Conservation (phyloP, 2,113 vertebrate genomes). For the Heliornis fulica region DNA sequence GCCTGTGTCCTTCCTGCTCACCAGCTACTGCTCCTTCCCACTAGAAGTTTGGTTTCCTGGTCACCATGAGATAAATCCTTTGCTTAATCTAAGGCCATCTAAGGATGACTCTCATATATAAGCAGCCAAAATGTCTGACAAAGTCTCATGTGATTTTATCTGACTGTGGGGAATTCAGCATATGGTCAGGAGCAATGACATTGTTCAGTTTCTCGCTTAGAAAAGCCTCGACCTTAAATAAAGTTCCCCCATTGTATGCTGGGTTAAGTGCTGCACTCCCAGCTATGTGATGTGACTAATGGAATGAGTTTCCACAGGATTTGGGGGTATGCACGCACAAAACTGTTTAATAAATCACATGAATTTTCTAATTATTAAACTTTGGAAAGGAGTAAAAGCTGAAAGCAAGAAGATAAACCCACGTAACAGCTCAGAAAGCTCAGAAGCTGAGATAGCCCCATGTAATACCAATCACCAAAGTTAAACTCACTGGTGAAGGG, state of each 20-base stretch:
- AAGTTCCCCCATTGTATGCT: not conserved
- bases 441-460: not conserved
- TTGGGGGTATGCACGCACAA: not conserved
- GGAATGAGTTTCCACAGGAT: not conserved
- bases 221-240: not conserved
- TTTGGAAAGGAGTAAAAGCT: not conserved
- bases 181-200: not conserved
- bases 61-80: not conserved
- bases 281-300: not conserved
- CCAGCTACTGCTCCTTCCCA: not conserved
- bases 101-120: not conserved
- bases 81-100: not conserved
- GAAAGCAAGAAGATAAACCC: not conserved
- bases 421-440: not conserved
- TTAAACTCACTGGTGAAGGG: not conserved
- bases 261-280: not conserved
- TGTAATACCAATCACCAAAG: not conserved
- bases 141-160: not conserved
- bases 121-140: not conserved
- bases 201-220: not conserved
- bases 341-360: not conserved
- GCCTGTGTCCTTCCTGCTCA: not conserved
- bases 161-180: not conserved
- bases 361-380: not conserved
- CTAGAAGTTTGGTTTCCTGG: not conserved